Percentiles rank a stretch among this genome's conserved stretches.
These are phyloP conservation scores for Calameuta idolon DNA, from an alignment of 2,888 invertebrate genomes.

Conservation along the genomic window DNA sequence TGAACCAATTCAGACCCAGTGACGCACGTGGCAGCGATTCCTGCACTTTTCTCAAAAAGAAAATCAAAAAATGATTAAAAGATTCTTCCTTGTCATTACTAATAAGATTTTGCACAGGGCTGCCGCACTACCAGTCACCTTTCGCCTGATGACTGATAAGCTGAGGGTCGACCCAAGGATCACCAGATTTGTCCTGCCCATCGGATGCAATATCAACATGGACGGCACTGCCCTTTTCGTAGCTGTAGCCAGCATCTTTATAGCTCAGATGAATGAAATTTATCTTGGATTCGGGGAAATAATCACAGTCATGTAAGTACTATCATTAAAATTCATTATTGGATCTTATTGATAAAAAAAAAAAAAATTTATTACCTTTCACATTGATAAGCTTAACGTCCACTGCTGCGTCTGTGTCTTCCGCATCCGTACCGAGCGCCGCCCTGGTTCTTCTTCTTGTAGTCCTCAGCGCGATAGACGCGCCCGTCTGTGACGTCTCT, in stretches of 20 bases:
- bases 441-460: conserved; percentile 85
- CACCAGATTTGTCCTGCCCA: conserved; percentile 88
- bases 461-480: conserved; percentile 84
- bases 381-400: conserved; percentile 75
- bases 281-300: conserved; percentile 84
- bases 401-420: conserved; percentile 89
- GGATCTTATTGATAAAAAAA: not conserved
- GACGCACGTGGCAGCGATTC: conserved; percentile 15
- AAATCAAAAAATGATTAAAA: conserved; percentile 12
- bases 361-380: conserved; percentile 19
- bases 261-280: conserved; percentile 89
- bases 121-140: conserved; percentile 89
- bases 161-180: conserved; percentile 84
- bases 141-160: conserved; percentile 87
- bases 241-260: conserved; percentile 87
- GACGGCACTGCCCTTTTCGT: conserved; percentile 92
- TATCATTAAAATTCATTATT: not conserved
- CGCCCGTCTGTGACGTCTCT: conserved; percentile 84
- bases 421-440: conserved; percentile 88
- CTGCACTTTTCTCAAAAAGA: conserved; percentile 13
- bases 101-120: conserved; percentile 69
- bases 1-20: conserved; percentile 3
- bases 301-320: conserved; percentile 86
- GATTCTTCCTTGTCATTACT: conserved; percentile 42
- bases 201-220: conserved; percentile 94